Percentiles rank a stretch among this genome's conserved stretches.
Evolutionary conservation across 2,888 invertebrate genomes (phyloP).

Genomic region (Dryococelus australis): DNA sequence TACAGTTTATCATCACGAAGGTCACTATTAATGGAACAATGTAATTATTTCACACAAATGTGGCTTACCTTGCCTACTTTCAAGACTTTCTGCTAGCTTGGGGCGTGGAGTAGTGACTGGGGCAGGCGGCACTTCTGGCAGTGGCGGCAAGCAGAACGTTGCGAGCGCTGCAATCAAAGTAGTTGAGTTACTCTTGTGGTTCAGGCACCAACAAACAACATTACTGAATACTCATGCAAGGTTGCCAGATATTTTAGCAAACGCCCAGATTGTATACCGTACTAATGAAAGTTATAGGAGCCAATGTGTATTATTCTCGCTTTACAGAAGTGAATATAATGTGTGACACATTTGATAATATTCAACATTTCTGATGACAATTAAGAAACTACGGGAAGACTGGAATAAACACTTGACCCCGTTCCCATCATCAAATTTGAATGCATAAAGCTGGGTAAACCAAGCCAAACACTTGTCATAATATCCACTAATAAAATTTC

Average conservation of each 20-base stretch:
- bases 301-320: too few relatives aligned
- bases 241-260: not conserved
- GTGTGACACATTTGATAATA: too few relatives aligned
- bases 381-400: too few relatives aligned
- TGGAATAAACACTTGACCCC: too few relatives aligned
- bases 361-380: too few relatives aligned
- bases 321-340: too few relatives aligned
- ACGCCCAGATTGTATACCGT: not conserved
- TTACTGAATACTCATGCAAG: not conserved
- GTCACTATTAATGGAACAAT: not conserved
- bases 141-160: conserved; percentile 33
- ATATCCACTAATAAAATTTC: too few relatives aligned
- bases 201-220: not conserved
- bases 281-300: not conserved
- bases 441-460: too few relatives aligned
- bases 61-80: conserved; percentile 20
- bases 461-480: too few relatives aligned
- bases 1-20: not conserved
- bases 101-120: not conserved
- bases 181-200: not conserved
- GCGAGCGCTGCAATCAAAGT: conserved; percentile 21
- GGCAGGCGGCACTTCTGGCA: conserved; percentile 25
- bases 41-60: not conserved
- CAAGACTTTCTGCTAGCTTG: conserved; percentile 21
- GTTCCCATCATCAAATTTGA: too few relatives aligned